Percentiles rank a stretch among this genome's conserved stretches.
Conservation (phyloP, 2,113 vertebrate genomes). For the Paracanthobrama guichenoti region DNA sequence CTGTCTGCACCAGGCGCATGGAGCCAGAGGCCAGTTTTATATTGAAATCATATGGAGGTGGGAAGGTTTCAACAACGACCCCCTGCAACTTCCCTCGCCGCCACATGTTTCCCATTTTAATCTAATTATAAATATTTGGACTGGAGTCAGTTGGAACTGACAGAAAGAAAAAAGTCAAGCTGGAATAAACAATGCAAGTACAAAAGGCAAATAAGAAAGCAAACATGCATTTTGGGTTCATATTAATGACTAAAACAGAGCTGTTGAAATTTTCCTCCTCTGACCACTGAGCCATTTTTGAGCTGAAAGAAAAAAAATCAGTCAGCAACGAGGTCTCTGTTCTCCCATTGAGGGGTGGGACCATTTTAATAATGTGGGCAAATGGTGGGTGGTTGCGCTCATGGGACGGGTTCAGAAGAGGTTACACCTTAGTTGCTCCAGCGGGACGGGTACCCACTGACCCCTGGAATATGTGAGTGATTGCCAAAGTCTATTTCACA, state of each 20-base stretch:
- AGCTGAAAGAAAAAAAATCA: slow-evolving; percentile 9
- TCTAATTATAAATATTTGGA: slow-evolving; percentile 51
- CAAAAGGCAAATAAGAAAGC: slow-evolving; percentile 49
- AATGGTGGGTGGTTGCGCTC: slow-evolving; percentile 41
- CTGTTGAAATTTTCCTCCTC: slow-evolving; percentile 43
- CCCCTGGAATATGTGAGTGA: slow-evolving; percentile 43
- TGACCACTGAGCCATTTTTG: slow-evolving; percentile 40
- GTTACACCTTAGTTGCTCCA: slow-evolving; percentile 43
- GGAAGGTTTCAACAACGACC: slow-evolving; percentile 56
- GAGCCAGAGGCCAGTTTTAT: slow-evolving; percentile 52
- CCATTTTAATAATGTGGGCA: slow-evolving; percentile 45
- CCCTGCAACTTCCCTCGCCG: slow-evolving; percentile 48
- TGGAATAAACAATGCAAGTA: slow-evolving; percentile 51
- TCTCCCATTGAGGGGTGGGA: slow-evolving; percentile 33
- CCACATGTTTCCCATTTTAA: slow-evolving; percentile 59
- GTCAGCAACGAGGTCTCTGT: slow-evolving; percentile 27
- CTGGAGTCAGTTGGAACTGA: slow-evolving; percentile 51
- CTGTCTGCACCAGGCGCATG: slow-evolving; percentile 49
- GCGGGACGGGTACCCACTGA: slow-evolving; percentile 51
- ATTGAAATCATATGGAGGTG: slow-evolving; percentile 57
- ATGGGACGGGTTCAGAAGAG: slow-evolving; percentile 41
- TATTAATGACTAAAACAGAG: slow-evolving; percentile 57
- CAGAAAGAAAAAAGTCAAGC: slow-evolving; percentile 35
- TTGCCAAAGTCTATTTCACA: slow-evolving; percentile 39
- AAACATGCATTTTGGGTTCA: slow-evolving; percentile 38